Base-by-base conservation (phyloP, 2,888 invertebrate species). In the Baronia brevicornis region DNA sequence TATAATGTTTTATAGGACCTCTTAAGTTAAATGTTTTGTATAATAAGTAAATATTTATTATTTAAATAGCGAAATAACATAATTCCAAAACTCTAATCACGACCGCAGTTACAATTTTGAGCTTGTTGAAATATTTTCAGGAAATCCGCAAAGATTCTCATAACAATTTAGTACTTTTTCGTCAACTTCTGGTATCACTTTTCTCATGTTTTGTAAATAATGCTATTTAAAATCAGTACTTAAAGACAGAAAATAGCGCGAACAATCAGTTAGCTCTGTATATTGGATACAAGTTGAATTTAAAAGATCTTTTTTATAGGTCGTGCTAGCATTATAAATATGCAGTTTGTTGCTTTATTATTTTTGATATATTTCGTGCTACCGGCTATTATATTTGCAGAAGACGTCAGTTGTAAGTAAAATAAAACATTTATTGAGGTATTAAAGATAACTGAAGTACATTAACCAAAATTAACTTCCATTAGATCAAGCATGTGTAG, bases 401-500 rank as follows among this genome's bases (percentile, higher is more conserved):
- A 82, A 38, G 82, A 82, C 31, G 72, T 79, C 2, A 82, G 78
- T 49, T 82, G 82, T 82, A 48, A 82, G 82, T 79, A 37, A 29
- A 21, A 26, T 7, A 15, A 11, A 10, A 3, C 14, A 13, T 12
- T 15, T 14, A 17, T 25, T 11, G n/a, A n/a, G n/a, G n/a, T 9
- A 15, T 20, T 30, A 19, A 13, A 3, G 6, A 14, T 23, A 15
- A 24, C 29, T 13, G 20, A 15, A 28, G 15, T 8, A 18, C 23
- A 6, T 8, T 38, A 7, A 27, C 25, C 9, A 8, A 29, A n/a
- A 15, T 10, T 12, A 15, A 7, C 9, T 23, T 18, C 17, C 52
- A 48, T 11, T 51, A 84, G 84, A 80, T 53, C 84, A 84, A 66
- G 84, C 84, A 0, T 84, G 84, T 36, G 79, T 84, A 1, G 84